Evolutionary conservation across 2,113 vertebrate genomes (phyloP), one percentile per base, ranked within the genome.

Genomic region (Nyctereutes procyonoides): DNA sequence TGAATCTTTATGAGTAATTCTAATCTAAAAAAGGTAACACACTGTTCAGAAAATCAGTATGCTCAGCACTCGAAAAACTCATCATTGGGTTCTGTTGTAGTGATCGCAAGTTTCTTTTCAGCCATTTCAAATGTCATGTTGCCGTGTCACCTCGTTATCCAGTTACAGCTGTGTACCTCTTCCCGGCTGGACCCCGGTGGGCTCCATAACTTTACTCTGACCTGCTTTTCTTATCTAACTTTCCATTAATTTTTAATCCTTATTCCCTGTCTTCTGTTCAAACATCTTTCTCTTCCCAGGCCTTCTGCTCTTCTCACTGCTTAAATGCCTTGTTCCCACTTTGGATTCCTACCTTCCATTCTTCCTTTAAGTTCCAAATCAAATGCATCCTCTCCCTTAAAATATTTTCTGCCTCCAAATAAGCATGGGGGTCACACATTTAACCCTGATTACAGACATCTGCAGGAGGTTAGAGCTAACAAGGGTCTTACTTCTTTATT

Each of bases 21-120:
- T 92, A 88, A 67, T 35, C 48, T 82, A 81, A 43, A 82, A 82
- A 63, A 8, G 6, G 8, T 65, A 30, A 82, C 19, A 63, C 81
- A 17, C 32, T 88, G 2, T 48, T 97, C 60, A 96, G 38, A 15
- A 97, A 93, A 96, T 82, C 30, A 62, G 0, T 79, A 90, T 97
- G 79, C 89, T 83, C 1, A 90, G 0, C 9, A 77, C 16, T 92
- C 15, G 22, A 28, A 85, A 97, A 97, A 48, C 38, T 81, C 48
- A n/a, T 87, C 93, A 95, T 56, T 67, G 8, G 82, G 43, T 62
- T 65, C 63, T 94, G 24, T 38, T 95, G 77, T 55, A 76, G 73
- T 84, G 97, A 93, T 58, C 79, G 86, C 51, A 93, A 79, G 7
- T 4, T 94, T 5, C 8, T 92, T 76, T 97, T 82, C 69, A 1